A percentile compares a stretch with the other conserved stretches of the same genome.
These are phyloP conservation scores for Buteo buteo DNA, from an alignment of 2,113 vertebrate genomes.

Conservation along the genomic window DNA sequence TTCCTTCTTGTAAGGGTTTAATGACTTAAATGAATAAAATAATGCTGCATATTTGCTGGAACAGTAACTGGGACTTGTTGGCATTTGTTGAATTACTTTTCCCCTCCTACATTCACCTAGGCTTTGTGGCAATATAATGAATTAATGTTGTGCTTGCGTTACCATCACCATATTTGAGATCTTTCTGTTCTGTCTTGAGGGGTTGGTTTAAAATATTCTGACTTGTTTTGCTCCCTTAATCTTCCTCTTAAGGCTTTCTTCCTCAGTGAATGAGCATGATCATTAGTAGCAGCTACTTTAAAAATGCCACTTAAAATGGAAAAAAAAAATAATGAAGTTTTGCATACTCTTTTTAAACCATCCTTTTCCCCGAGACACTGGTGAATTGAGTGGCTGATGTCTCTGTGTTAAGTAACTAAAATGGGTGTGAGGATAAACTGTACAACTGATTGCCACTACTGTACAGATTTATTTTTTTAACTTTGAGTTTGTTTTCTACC, in stretches of 20 bases:
- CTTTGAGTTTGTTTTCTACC: background rate
- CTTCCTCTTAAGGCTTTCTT: background rate
- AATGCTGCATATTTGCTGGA: background rate
- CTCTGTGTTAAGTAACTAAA: background rate
- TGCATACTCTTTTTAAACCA: background rate
- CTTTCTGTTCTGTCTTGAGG: background rate
- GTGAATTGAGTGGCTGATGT: background rate
- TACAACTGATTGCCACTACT: background rate
- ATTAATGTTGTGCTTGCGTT: background rate
- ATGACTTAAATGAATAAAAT: background rate
- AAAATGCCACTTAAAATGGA: background rate
- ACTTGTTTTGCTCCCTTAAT: background rate
- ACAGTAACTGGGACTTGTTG: background rate
- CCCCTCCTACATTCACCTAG: background rate
- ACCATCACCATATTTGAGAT: background rate
- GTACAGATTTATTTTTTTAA: background rate
- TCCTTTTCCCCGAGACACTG: background rate
- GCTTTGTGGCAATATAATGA: background rate
- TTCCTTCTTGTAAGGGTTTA: background rate
- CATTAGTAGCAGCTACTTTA: background rate
- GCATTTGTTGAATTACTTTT: background rate
- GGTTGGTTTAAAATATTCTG: background rate
- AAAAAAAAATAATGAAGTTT: background rate
- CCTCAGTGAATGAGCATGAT: background rate
- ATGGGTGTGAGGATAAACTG: background rate